Base-by-base conservation (phyloP, 2,797 vertebrate species). In the Synaphobranchus kaupii region DNA sequence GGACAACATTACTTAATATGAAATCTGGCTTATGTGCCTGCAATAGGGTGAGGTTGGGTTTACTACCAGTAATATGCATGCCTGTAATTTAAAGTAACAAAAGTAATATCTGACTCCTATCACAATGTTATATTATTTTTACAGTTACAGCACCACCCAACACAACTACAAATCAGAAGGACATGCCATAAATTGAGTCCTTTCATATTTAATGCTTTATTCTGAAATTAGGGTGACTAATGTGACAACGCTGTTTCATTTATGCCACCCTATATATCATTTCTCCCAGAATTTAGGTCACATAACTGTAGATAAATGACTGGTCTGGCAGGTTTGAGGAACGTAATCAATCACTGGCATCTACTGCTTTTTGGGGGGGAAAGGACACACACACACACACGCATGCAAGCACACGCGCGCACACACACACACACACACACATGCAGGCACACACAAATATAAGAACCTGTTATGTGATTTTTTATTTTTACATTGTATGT, bases 191-290 rank as follows among this genome's bases (percentile, higher is more conserved):
- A 87, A 89, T 87, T 86, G 84, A 58, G 63, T 60, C 34, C 78
- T 73, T 85, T 89, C 86, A 85, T 87, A 87, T 71, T 48, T 60
- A 83, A 5, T 56, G 84, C 66, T 81, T 83, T 71, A 76, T 71
- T 85, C 52, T 83, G 78, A 86, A 87, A 82, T 50, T 44, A 85
- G 44, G n/a, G 6, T 58, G 50, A n/a, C 63, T 87, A 82, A 85
- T 85, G 44, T 85, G 87, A 88, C 87, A 85, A 85, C 78, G 66
- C 76, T 83, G 76, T 89, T 87, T 87, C 84, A 76, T 83, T 82
- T 78, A 13, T 85, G 88, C 31, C 78, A 83, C 47, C 20, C 63
- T 68, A 47, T 89, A 83, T 50, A 87, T 87, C 84, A 87, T 85
- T 81, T 85, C 85, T 28, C 68, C 47, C 56, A 85, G 48, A 89